A percentile compares a stretch with the other conserved stretches of the same genome.
phyloP scores from a whole-genome alignment of 2,113 vertebrate species.

The Aplodontia rufa region DNA sequence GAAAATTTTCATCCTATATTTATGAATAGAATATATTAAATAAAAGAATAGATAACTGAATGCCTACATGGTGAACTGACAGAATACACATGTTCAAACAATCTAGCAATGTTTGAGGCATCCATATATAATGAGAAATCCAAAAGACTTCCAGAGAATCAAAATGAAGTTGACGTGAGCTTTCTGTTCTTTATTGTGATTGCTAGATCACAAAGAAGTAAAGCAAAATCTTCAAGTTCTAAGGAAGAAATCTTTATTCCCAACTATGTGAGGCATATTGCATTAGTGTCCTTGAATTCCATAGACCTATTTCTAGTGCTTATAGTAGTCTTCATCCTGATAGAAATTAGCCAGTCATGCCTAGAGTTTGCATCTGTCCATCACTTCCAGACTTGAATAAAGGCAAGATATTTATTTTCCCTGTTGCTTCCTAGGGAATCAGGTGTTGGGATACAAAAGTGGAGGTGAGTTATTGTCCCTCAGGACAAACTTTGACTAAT shows the following conservation, averaged over 20 bases:
- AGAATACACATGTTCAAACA: neutral
- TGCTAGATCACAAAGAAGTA: neutral
- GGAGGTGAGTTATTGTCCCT: neutral
- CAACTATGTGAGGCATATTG: rapidly evolving
- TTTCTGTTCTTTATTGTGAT: neutral
- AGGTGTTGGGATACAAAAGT: neutral
- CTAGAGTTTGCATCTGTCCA: neutral
- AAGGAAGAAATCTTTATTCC: neutral
- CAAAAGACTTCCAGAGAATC: neutral
- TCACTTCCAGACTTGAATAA: neutral
- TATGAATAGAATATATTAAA: neutral
- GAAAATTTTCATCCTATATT: neutral
- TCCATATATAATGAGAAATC: neutral
- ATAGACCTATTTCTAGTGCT: neutral
- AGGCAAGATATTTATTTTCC: neutral
- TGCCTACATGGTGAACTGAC: neutral
- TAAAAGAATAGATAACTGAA: neutral
- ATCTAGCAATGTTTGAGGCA: neutral
- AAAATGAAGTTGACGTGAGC: neutral
- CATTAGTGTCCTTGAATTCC: neutral
- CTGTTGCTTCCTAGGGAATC: neutral
- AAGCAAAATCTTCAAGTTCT: neutral
- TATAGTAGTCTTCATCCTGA: neutral
- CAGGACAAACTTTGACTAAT: neutral
- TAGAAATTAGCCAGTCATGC: neutral